Percentiles rank a stretch among this genome's conserved stretches.
These are phyloP conservation scores for Etia nguti DNA, from an alignment of 2,113 vertebrate species.

Conservation along the genomic window DNA sequence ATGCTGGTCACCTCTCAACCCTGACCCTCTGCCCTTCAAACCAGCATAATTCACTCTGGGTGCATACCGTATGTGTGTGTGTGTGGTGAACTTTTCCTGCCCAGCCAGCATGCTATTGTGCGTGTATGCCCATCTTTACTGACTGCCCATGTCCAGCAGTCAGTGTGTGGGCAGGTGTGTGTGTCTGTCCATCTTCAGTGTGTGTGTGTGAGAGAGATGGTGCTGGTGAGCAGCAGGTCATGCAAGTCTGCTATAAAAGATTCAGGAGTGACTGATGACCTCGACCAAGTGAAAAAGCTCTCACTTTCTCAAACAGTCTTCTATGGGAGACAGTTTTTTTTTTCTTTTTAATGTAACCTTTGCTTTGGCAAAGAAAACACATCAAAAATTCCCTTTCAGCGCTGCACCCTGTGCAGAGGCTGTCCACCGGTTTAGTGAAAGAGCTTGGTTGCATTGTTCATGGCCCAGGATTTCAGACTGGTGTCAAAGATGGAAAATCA, in stretches of 20 bases:
- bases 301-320: slow-evolving; percentile 8
- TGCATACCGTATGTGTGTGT: neutral
- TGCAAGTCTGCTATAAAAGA: slow-evolving; percentile 52
- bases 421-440: neutral
- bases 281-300: slow-evolving; percentile 22
- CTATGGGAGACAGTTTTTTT: neutral
- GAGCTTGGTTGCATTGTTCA: neutral
- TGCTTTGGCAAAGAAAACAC: slow-evolving; percentile 41
- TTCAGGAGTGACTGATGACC: slow-evolving; percentile 49
- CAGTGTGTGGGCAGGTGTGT: slow-evolving; percentile 11
- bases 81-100: neutral
- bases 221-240: slow-evolving; percentile 19
- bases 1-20: slow-evolving; percentile 59
- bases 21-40: slow-evolving; percentile 52
- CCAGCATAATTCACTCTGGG: slow-evolving; percentile 32
- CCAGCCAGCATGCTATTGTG: slow-evolving; percentile 3
- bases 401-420: neutral
- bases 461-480: neutral
- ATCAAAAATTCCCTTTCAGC: slow-evolving; percentile 37
- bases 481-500: neutral
- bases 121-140: neutral
- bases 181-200: neutral
- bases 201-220: neutral
- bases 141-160: slow-evolving; percentile 12
- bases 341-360: slow-evolving; percentile 50